Evolutionary conservation across 1,140 invertebrate genomes (phyloP).

Genomic region (Tenebrio molitor): DNA sequence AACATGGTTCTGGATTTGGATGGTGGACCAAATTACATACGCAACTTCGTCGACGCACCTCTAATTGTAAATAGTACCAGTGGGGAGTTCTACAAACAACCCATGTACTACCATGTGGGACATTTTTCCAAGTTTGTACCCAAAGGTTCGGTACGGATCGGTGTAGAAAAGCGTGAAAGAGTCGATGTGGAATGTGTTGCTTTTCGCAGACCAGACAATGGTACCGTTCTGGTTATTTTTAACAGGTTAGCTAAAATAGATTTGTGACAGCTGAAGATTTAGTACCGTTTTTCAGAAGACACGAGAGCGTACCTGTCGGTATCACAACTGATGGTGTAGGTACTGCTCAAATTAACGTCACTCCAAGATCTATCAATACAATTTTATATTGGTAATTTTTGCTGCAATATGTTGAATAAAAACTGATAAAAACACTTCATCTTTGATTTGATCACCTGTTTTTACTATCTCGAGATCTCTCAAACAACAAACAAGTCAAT

Average conservation of each 20-base stretch:
- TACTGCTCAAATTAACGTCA: constrained; percentile 29
- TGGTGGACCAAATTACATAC: constrained; percentile 79
- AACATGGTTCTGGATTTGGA: constrained; percentile 76
- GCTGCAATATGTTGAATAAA: no score
- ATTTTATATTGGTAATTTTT: constrained; percentile 50
- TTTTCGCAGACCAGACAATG: constrained; percentile 69
- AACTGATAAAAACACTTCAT: no score
- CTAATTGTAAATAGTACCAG: constrained; percentile 73
- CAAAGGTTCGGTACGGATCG: constrained; percentile 66
- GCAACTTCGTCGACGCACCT: constrained; percentile 77
- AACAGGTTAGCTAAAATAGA: constrained; percentile 32
- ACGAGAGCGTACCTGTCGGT: not conserved
- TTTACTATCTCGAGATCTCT: no score
- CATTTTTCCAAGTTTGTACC: constrained; percentile 77
- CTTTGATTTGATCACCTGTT: no score
- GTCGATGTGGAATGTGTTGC: constrained; percentile 63
- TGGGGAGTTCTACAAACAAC: constrained; percentile 77
- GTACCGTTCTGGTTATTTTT: constrained; percentile 66
- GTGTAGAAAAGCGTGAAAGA: not conserved
- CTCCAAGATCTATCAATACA: constrained; percentile 46
- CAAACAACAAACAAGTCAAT: no score
- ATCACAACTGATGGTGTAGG: constrained; percentile 39
- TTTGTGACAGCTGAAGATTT: constrained; percentile 40
- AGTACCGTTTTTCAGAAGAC: constrained; percentile 33
- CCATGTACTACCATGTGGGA: constrained; percentile 78